Conservation (phyloP, 2,797 vertebrate genomes). For the Dipus sagitta region DNA sequence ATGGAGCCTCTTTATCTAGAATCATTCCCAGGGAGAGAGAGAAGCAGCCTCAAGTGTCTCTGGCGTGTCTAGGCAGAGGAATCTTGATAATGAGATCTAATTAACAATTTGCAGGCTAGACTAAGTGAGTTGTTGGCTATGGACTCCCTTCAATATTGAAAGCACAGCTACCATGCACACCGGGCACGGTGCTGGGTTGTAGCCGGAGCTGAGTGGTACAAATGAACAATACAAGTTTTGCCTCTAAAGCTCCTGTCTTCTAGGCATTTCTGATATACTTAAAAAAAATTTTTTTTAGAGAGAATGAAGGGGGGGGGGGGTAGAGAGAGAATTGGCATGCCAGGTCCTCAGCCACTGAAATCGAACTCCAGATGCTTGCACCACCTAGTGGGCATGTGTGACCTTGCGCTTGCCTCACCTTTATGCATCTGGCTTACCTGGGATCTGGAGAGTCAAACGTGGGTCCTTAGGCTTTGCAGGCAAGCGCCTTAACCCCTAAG, state of each 20-base stretch:
- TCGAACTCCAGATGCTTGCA: too few species aligned
- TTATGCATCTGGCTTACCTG: too few species aligned
- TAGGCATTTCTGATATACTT: neutral
- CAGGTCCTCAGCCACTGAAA: too few species aligned
- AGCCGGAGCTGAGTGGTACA: accelerated
- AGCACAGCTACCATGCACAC: neutral
- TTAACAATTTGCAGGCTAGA: slow-evolving; percentile 22
- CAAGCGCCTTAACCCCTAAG: too few species aligned
- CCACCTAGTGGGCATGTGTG: too few species aligned
- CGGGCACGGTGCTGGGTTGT: neutral
- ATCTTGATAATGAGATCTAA: slow-evolving; percentile 63
- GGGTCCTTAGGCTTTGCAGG: too few species aligned
- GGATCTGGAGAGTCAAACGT: too few species aligned
- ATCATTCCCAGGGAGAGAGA: slow-evolving; percentile 24
- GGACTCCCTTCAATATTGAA: neutral
- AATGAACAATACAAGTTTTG: neutral
- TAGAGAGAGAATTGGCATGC: too few species aligned
- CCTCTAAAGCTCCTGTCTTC: neutral
- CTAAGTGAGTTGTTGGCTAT: neutral
- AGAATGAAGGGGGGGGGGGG: too few species aligned
- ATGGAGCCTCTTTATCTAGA: slow-evolving; percentile 34
- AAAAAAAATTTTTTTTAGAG: too few species aligned
- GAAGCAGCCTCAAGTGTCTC: slow-evolving; percentile 5
- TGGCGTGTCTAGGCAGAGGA: slow-evolving; percentile 22
- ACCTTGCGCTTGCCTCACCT: too few species aligned